Evolutionary conservation across 2,113 vertebrate genomes (phyloP).

Genomic region (Rhea pennata): DNA sequence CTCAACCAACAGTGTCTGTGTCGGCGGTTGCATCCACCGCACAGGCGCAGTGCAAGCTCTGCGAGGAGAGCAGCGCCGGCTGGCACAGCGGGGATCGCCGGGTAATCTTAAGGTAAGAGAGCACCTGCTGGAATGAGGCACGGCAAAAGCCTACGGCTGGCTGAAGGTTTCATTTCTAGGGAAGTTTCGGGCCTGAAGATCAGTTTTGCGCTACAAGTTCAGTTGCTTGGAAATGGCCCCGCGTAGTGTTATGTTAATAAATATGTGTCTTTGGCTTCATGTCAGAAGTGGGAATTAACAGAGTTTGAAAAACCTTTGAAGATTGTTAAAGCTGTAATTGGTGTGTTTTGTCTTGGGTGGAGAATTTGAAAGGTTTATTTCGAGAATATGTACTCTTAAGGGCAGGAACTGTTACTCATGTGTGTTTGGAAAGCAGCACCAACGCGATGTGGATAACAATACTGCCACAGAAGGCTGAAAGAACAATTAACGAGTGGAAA

Average conservation of each 20-base stretch:
- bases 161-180: not conserved
- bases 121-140: not conserved
- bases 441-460: slow-evolving; percentile 40
- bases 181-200: not conserved
- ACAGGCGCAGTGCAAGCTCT: fast-evolving
- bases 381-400: slow-evolving; percentile 31
- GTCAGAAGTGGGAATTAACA: slow-evolving; percentile 35
- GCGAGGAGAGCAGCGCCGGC: not conserved
- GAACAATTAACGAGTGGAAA: slow-evolving; percentile 68
- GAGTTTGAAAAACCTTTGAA: slow-evolving; percentile 47
- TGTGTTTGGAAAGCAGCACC: slow-evolving; percentile 58
- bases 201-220: not conserved
- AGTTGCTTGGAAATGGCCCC: not conserved
- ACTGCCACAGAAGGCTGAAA: slow-evolving; percentile 55
- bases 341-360: slow-evolving; percentile 58
- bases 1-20: not conserved
- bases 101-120: not conserved
- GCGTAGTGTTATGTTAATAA: not conserved
- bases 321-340: slow-evolving; percentile 24
- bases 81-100: not conserved
- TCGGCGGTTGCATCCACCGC: not conserved
- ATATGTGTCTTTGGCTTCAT: slow-evolving; percentile 27
- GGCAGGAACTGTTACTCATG: slow-evolving; percentile 72
- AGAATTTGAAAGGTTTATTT: slow-evolving; percentile 57
- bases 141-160: not conserved